phyloP scores from a whole-genome alignment of 1,140 invertebrate species.

The Drosophila kepulauana region DNA sequence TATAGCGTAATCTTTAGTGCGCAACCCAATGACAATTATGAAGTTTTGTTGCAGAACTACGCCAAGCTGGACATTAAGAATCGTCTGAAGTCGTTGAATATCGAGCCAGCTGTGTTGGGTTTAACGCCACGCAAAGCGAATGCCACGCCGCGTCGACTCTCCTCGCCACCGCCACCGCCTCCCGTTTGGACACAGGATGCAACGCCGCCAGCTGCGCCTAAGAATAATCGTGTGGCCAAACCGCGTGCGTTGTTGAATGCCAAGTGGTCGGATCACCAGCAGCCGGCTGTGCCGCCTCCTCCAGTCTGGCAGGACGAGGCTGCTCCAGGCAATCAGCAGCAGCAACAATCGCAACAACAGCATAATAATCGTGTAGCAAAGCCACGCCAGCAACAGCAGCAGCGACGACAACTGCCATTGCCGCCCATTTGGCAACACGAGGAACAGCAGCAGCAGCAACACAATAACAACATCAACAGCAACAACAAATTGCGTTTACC shows the following conservation, averaged over 20 bases:
- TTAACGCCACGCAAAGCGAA: slow-evolving; percentile 34
- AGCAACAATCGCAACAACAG: slow-evolving; percentile 12
- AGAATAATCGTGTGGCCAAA: slow-evolving; percentile 10
- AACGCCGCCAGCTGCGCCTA: background rate
- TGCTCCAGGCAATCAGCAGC: background rate
- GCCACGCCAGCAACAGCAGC: slow-evolving; percentile 18
- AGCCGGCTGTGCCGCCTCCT: background rate
- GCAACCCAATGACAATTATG: slow-evolving; percentile 85
- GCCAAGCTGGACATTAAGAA: slow-evolving; percentile 69
- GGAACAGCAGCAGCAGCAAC: slow-evolving; percentile 29
- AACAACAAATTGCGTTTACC: slow-evolving; percentile 8
- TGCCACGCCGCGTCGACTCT: slow-evolving; percentile 7
- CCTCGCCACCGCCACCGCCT: slow-evolving; percentile 34
- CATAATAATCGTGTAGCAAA: slow-evolving; percentile 27
- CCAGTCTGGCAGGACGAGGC: slow-evolving; percentile 19
- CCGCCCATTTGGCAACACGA: slow-evolving; percentile 40
- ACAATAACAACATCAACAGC: slow-evolving; percentile 18
- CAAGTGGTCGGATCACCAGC: slow-evolving; percentile 18
- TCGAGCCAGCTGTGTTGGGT: slow-evolving; percentile 71
- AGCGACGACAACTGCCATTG: slow-evolving; percentile 1
- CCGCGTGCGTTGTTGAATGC: slow-evolving; percentile 1
- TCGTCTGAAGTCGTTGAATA: slow-evolving; percentile 52
- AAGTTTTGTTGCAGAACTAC: slow-evolving; percentile 85
- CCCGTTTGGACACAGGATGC: slow-evolving; percentile 29
- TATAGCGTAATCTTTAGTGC: slow-evolving; percentile 85